Evolutionary conservation across 2,888 invertebrate genomes (phyloP).

Genomic region (Dorcus hopei): DNA sequence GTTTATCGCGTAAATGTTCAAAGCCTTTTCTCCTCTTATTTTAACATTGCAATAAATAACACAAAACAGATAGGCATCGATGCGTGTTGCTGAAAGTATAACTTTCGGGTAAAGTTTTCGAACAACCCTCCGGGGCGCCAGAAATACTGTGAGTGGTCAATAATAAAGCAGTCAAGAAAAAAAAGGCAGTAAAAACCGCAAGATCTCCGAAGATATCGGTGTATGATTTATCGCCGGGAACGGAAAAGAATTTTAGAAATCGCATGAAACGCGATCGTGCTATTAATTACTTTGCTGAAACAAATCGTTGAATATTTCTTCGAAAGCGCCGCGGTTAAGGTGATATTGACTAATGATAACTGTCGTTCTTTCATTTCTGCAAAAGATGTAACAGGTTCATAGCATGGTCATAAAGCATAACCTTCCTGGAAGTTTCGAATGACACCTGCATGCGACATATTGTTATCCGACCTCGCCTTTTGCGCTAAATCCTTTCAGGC

Average conservation of each 20-base stretch:
- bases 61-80: conserved; percentile 16
- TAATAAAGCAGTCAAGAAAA: conserved; percentile 23
- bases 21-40: conserved; percentile 20
- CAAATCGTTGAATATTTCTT: conserved; percentile 11
- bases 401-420: conserved; percentile 20
- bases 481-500: conserved; percentile 22
- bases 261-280: not conserved
- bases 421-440: conserved; percentile 19
- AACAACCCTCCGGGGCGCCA: conserved; percentile 25
- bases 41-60: conserved; percentile 26
- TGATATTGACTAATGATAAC: conserved; percentile 17
- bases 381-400: conserved; percentile 14
- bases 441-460: conserved; percentile 22
- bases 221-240: not conserved
- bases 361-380: conserved; percentile 17
- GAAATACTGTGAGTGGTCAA: conserved; percentile 20
- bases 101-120: conserved; percentile 20
- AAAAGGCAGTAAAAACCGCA: conserved; percentile 11
- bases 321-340: conserved; percentile 12
- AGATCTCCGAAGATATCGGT: not conserved
- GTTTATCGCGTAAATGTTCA: conserved; percentile 14
- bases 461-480: conserved; percentile 22
- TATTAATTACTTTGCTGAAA: conserved; percentile 11
- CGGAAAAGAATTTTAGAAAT: not conserved
- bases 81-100: conserved; percentile 17